Percentiles rank a stretch among this genome's conserved stretches.
Evolutionary conservation across 2,113 vertebrate species (phyloP).

Genomic region (Esox niger): DNA sequence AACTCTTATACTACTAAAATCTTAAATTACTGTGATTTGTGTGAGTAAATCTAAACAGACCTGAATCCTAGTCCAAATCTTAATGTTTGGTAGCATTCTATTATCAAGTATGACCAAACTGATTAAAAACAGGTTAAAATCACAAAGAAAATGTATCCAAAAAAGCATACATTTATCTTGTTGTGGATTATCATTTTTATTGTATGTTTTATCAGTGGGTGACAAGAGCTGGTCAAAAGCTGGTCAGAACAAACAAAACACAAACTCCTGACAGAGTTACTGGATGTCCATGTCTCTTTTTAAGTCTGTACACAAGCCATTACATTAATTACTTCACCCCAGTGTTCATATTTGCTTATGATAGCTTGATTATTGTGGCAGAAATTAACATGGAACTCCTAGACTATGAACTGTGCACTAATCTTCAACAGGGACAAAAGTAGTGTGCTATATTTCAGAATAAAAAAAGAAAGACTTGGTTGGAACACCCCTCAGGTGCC

Average conservation of each 20-base stretch:
- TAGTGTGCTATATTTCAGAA: too few relatives aligned
- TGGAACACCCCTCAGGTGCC: conserved; percentile 46
- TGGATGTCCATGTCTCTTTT: conserved; percentile 3
- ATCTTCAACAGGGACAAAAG: too few relatives aligned
- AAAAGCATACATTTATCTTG: too few relatives aligned
- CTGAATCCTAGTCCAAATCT: too few relatives aligned
- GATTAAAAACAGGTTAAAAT: background rate
- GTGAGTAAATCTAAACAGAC: too few relatives aligned
- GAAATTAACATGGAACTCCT: too few relatives aligned
- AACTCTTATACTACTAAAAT: conserved; percentile 38
- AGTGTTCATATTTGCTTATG: conserved; percentile 52
- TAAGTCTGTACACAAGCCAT: conserved; percentile 55
- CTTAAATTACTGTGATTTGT: conserved; percentile 12
- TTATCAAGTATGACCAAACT: background rate
- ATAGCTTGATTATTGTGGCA: conserved; percentile 32
- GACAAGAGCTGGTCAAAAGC: background rate
- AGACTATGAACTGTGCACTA: too few relatives aligned
- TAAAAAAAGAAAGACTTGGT: background rate
- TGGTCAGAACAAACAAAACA: conserved; percentile 11
- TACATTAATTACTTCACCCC: background rate
- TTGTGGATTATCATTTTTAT: too few relatives aligned
- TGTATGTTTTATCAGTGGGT: background rate
- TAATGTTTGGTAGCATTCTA: background rate
- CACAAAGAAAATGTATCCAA: background rate
- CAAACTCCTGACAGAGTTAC: background rate